Percentiles rank a stretch among this genome's conserved stretches.
Conservation (phyloP, 2,888 invertebrate species). For the Hemicrepidius hirtus region DNA sequence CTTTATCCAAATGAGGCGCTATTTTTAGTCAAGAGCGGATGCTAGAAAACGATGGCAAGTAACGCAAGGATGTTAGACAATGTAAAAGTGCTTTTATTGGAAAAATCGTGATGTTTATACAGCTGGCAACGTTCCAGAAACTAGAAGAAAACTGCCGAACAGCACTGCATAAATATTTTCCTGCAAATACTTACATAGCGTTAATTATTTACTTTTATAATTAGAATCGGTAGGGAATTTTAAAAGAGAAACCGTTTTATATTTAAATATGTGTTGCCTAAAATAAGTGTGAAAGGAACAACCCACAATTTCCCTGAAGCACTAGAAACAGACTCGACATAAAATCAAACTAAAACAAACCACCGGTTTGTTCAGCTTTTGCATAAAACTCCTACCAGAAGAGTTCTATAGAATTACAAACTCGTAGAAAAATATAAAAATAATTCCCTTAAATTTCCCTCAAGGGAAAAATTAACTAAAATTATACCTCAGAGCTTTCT, state of each 20-base stretch:
- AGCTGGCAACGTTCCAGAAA: slow-evolving; percentile 49
- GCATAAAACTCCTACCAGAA: slow-evolving; percentile 30
- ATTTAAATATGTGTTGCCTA: slow-evolving; percentile 18
- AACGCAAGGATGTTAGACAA: slow-evolving; percentile 55
- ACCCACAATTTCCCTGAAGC: slow-evolving; percentile 21
- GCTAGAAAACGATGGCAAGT: slow-evolving; percentile 53
- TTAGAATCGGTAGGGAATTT: no score
- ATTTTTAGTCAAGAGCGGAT: slow-evolving; percentile 54
- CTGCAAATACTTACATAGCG: neutral
- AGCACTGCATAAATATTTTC: slow-evolving; percentile 6
- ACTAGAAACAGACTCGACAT: slow-evolving; percentile 31
- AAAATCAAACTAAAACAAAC: slow-evolving; percentile 40
- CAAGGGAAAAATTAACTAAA: no score
- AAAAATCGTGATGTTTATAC: slow-evolving; percentile 53
- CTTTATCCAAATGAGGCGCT: slow-evolving; percentile 50
- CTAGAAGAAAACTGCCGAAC: slow-evolving; percentile 20
- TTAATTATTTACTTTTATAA: slow-evolving; percentile 7
- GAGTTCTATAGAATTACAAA: slow-evolving; percentile 24
- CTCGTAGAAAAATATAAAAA: neutral
- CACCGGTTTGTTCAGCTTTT: slow-evolving; percentile 31
- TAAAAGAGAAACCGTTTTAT: no score
- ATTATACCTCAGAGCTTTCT: no score
- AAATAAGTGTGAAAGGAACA: slow-evolving; percentile 22
- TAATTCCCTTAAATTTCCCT: neutral
- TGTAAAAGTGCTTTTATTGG: slow-evolving; percentile 57